Base-by-base conservation (phyloP, 2,888 invertebrate genomes). In the Platycheirus rosarum region DNA sequence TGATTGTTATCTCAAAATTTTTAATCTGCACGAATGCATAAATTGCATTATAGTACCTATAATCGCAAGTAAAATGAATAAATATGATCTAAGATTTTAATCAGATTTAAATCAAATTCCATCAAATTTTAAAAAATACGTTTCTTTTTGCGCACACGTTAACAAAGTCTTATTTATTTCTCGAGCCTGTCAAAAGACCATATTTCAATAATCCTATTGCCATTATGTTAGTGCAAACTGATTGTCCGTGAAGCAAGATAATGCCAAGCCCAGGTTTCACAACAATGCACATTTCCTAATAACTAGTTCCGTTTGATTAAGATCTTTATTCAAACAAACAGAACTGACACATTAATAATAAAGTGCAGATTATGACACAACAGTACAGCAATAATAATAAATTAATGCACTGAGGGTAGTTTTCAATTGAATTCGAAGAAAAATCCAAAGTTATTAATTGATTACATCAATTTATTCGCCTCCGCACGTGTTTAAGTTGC, bases 391-490 rank as follows among this genome's bases (percentile, higher is more conserved):
- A 26, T 20, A 57, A 46, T 66, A 53, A 65, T 60, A 13, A 78
- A 66, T 60, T 60, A 53, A 70, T 63, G 76, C 63, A 71, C 49
- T 29, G 57, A 57, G 48, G 42, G 51, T 44, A 65, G 60, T 70
- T 65, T 23, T 80, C 42, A 70, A 76, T 75, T 76, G 48, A 76
- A 55, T 70, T 76, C 49, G 40, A 57, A 20, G 44, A 62, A 42
- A 13, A 13, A 62, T 40, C 49, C 62, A 49, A 18, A 62, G 14
- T 53, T 60, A 80, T 66, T 80, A 80, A 80, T 80, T 76, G 70
- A 75, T 76, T 60, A 44, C 29, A 70, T 44, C 44, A 53, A 57
- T 14, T 40, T 7, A 32, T 9, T 0, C 9, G 20, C 9, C 20
- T n/a, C 9, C 32, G 8, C 18, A 32, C 35, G 55, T 35, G 55